A percentile compares a stretch with the other conserved stretches of the same genome.
These are phyloP conservation scores for Dromius quadrimaculatus DNA, from an alignment of 2,888 invertebrate genomes.

Conservation along the genomic window DNA sequence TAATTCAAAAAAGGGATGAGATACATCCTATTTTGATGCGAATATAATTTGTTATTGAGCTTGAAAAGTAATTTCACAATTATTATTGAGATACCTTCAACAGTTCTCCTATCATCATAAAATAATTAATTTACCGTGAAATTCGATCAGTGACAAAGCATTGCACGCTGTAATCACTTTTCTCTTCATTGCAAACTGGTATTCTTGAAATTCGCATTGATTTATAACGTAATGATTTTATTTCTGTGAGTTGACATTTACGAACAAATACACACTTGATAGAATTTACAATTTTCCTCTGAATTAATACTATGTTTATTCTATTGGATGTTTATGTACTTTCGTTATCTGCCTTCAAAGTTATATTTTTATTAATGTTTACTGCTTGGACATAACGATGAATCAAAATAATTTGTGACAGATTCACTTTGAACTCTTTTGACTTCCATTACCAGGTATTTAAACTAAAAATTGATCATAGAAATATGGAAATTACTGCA, in stretches of 20 bases:
- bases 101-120: too few species aligned
- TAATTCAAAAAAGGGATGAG: too few species aligned
- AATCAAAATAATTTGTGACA: not conserved
- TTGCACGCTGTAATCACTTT: not conserved
- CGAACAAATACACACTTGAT: slow-evolving; percentile 6
- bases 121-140: not conserved
- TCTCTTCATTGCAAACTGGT: not conserved
- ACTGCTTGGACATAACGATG: too few species aligned
- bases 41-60: too few species aligned
- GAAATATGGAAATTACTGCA: too few species aligned
- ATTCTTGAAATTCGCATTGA: not conserved
- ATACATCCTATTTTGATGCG: too few species aligned
- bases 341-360: not conserved
- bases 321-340: slow-evolving; percentile 6
- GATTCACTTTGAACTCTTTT: too few species aligned
- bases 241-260: slow-evolving; percentile 30
- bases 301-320: slow-evolving; percentile 10
- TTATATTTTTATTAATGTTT: too few species aligned
- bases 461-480: too few species aligned
- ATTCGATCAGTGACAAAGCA: not conserved
- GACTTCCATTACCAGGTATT: too few species aligned
- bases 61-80: not conserved
- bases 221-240: slow-evolving; percentile 28
- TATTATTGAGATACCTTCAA: not conserved
- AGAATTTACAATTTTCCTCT: slow-evolving; percentile 39